Conservation (phyloP, 1,140 invertebrate genomes). For the Periplaneta americana region DNA sequence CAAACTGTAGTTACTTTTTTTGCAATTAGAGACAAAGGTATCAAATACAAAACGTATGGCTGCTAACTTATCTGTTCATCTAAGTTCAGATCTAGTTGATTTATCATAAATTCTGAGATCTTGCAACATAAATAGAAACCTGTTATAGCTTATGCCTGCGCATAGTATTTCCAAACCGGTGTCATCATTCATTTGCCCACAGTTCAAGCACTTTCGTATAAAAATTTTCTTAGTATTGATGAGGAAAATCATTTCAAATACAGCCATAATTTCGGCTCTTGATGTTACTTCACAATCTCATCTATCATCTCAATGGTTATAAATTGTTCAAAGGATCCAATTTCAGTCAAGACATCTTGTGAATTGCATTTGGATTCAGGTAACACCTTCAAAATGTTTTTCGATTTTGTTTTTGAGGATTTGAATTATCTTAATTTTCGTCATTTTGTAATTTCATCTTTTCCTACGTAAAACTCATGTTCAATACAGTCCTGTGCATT, state of each 20-base stretch:
- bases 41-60: neutral
- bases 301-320: neutral
- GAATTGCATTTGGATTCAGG: neutral
- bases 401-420: neutral
- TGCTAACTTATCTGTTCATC: neutral
- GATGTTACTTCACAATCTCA: neutral
- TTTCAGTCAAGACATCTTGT: neutral
- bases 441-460: neutral
- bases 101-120: neutral
- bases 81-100: neutral
- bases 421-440: neutral
- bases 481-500: too few species aligned
- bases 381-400: neutral
- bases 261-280: neutral
- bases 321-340: neutral
- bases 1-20: neutral
- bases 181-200: neutral
- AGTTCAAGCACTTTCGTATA: neutral
- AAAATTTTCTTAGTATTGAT: neutral
- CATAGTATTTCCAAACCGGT: neutral
- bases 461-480: neutral
- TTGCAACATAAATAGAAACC: neutral
- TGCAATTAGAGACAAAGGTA: neutral
- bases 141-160: neutral
- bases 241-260: neutral